These are phyloP conservation scores for Neoascia interrupta DNA, from an alignment of 2,888 invertebrate genomes.

Conservation along the genomic window DNA sequence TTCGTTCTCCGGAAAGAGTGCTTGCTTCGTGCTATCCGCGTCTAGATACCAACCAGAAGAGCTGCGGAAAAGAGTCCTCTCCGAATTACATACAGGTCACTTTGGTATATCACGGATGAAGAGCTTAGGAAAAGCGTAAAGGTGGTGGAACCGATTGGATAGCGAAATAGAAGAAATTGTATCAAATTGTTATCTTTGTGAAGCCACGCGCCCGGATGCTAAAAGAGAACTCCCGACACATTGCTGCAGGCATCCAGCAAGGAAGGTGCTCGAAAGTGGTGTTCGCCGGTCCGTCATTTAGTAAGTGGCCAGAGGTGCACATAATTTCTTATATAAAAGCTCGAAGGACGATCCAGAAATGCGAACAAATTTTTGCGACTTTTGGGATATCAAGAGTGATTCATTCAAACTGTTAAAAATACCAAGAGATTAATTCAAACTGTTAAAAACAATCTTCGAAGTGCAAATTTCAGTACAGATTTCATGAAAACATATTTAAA, in stretches of 20 bases:
- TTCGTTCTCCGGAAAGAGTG: slow-evolving; percentile 9
- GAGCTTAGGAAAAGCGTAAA: slow-evolving; percentile 66
- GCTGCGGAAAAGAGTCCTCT: slow-evolving; percentile 50
- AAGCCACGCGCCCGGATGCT: slow-evolving; percentile 23
- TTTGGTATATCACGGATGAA: slow-evolving; percentile 64
- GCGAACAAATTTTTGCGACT: slow-evolving; percentile 48
- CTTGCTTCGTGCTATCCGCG: no score
- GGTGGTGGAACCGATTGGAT: slow-evolving; percentile 67
- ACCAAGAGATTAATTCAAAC: slow-evolving; percentile 24
- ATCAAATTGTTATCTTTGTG: slow-evolving; percentile 55
- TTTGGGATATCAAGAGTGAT: slow-evolving; percentile 58
- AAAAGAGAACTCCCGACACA: slow-evolving; percentile 28
- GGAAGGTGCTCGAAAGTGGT: slow-evolving; percentile 65
- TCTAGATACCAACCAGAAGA: no score
- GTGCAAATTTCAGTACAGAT: slow-evolving; percentile 3
- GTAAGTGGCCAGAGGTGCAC: slow-evolving; percentile 71
- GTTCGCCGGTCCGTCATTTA: slow-evolving; percentile 59
- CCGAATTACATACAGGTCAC: slow-evolving; percentile 62
- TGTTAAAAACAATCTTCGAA: slow-evolving; percentile 22
- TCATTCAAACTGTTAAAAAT: no score
- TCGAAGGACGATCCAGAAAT: slow-evolving; percentile 54
- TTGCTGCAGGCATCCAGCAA: slow-evolving; percentile 37
- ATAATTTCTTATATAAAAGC: slow-evolving; percentile 63
- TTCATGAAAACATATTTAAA: slow-evolving; percentile 14
- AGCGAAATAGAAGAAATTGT: slow-evolving; percentile 55